Evolutionary conservation across 2,888 invertebrate species (phyloP), one percentile per base, ranked within the genome.

Genomic region (Ligdia adustata): DNA sequence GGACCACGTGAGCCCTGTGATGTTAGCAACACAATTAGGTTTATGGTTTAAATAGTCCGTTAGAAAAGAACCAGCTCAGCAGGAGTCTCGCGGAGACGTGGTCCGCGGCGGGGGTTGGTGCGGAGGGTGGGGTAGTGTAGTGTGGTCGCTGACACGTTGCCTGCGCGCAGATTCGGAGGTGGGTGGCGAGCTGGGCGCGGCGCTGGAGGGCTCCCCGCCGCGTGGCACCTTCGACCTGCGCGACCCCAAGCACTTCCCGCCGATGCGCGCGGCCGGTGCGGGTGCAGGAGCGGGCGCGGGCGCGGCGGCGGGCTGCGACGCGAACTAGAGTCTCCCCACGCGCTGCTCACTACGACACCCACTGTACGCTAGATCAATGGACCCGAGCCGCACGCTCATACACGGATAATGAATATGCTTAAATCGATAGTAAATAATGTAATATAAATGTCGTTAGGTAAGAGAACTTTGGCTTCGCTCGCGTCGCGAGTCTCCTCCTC

Each of bases 181-280:
- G 80, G 91, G 92, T 70, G 90, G 92, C 64, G 95, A 95, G 86
- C 93, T 95, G 92, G 92, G 92, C 67, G 93, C 93, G 50, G 95
- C 95, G 34, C 91, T 93, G 57, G 94, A 94, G 78, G 73, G 72
- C 52, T 91, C 92, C 34, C 92, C 95, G 40, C 92, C 94, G 48
- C 93, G 93, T 70, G 93, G 92, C 47, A 86, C 91, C 59, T 93
- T 94, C 83, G 94, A 95, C 76, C 92, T 96, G 81, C 94, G 95
- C 75, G 96, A 96, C 86, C 95, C 95, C 61, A 88, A 92, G 60
- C 96, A 96, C 90, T 96, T 96, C 86, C 96, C 96, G 63, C 96
- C 96, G 56, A 94, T 96, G 68, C 69, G 65, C 56, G 53, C 57
- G 44, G 47, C 56, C 48, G 24, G 43, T 26, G 42, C 60, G 43